Conservation (phyloP, 2,797 vertebrate species). For the Eremophila alpestris region DNA sequence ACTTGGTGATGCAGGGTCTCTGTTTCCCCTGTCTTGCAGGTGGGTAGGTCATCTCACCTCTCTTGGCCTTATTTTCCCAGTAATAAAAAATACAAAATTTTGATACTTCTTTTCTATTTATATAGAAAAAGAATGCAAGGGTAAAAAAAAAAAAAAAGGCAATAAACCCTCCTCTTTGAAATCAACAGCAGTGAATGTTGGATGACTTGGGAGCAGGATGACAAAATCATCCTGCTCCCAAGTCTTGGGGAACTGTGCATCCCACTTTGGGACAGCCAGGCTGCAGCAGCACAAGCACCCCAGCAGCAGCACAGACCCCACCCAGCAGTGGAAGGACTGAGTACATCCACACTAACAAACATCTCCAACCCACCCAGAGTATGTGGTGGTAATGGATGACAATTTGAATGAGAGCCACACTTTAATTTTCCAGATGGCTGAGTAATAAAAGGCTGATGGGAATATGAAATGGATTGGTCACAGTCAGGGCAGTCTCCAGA, state of each 20-base stretch:
- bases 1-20: neutral
- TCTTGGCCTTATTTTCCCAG: neutral
- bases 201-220: too few species aligned
- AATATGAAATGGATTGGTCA: conserved; percentile 56
- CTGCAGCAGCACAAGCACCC: neutral
- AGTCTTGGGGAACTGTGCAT: neutral
- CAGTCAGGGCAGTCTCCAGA: conserved; percentile 26
- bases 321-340: neutral
- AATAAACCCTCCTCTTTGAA: neutral
- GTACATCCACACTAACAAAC: neutral
- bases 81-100: neutral
- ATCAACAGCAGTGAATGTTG: neutral
- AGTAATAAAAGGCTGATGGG: conserved; percentile 52
- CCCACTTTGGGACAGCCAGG: neutral
- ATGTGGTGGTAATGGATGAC: neutral
- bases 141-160: fast-evolving
- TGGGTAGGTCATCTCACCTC: neutral
- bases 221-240: neutral
- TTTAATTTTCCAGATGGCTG: conserved; percentile 70
- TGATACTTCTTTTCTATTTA: neutral
- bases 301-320: neutral
- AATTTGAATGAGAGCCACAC: conserved; percentile 54
- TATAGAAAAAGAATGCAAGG: neutral
- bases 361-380: conserved; percentile 4
- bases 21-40: neutral